Base-by-base conservation (phyloP, 2,888 invertebrate species). In the Tachystola acroxantha region DNA sequence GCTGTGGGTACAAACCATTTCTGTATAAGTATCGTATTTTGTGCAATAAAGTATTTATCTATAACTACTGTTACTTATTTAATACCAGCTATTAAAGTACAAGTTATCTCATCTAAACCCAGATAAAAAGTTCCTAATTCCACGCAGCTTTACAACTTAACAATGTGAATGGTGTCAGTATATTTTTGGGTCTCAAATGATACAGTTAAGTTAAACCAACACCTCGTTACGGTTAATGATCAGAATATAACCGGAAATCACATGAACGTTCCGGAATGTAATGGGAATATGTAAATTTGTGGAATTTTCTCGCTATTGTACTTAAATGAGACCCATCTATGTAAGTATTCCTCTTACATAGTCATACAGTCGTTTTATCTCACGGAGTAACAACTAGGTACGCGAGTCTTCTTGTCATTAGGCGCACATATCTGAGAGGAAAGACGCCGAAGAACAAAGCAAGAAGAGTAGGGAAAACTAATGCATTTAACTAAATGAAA, bases 231-330 rank as follows among this genome's bases (percentile, higher is more conserved):
- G 9, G n/a, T 29, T 28, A 33, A 37, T 33, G 32, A 38, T 31
- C 38, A 42, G 43, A 45, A 46, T 53, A 46, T 40, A 48, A 45
- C 43, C 53, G 53, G 60, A 58, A 57, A 42, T 51, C 43, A 40
- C 43, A 40, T 32, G 44, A 34, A 43, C 55, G 58, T 33, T 57
- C 57, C 54, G 65, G 68, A 73, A 72, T 73, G 63, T 55, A 52
- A 47, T 67, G 65, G 48, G 69, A 69, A 65, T 57, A 58, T 53
- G 57, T 48, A 53, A 62, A 64, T 39, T 61, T 32, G 45, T 45
- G 58, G 48, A 53, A 53, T 62, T 59, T 57, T 67, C 65, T 57
- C 62, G 50, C 57, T 51, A 70, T 75, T 76, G 73, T 73, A 39
- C 42, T 46, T 44, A 39, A 30, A 19, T 27, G 32, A 35, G 32